A percentile compares a stretch with the other conserved stretches of the same genome.
Conservation (phyloP, 1,140 invertebrate genomes). For the Theocolax elegans region DNA sequence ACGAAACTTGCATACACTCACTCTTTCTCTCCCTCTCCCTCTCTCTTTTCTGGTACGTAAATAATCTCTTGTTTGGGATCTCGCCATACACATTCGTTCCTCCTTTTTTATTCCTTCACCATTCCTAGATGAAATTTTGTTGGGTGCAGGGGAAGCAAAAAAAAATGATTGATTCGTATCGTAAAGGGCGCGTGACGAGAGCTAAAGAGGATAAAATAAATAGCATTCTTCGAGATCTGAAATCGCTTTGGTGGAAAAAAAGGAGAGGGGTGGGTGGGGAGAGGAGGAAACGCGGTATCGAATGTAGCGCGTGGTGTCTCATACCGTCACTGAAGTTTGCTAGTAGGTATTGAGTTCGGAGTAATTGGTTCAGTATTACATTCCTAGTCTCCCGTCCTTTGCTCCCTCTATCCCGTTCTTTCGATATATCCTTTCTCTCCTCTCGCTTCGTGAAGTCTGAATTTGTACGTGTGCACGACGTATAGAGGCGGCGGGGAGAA, state of each 20-base stretch:
- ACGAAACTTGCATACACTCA: slow-evolving; percentile 50
- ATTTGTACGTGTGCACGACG: neutral
- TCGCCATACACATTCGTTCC: neutral
- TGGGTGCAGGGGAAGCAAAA: no score
- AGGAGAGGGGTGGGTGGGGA: slow-evolving; percentile 4
- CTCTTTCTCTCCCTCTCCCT: slow-evolving; percentile 35
- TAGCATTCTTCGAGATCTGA: slow-evolving; percentile 25
- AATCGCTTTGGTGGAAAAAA: slow-evolving; percentile 19
- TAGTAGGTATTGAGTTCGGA: slow-evolving; percentile 44
- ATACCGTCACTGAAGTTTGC: neutral
- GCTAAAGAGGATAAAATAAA: slow-evolving; percentile 20
- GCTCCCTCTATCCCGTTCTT: neutral
- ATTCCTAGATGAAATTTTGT: slow-evolving; percentile 6
- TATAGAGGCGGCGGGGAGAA: neutral
- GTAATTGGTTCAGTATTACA: slow-evolving; percentile 64
- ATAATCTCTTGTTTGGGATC: slow-evolving; percentile 53
- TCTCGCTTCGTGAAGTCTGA: neutral
- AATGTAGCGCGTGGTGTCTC: slow-evolving; percentile 26
- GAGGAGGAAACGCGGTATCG: slow-evolving; percentile 19
- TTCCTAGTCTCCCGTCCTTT: slow-evolving; percentile 50
- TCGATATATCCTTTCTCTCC: neutral
- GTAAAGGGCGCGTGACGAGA: neutral
- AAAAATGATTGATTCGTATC: slow-evolving; percentile 18
- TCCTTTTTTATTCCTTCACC: neutral
- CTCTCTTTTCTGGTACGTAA: slow-evolving; percentile 57